Conservation (phyloP, 2,113 vertebrate species). For the Silurus glanis region DNA sequence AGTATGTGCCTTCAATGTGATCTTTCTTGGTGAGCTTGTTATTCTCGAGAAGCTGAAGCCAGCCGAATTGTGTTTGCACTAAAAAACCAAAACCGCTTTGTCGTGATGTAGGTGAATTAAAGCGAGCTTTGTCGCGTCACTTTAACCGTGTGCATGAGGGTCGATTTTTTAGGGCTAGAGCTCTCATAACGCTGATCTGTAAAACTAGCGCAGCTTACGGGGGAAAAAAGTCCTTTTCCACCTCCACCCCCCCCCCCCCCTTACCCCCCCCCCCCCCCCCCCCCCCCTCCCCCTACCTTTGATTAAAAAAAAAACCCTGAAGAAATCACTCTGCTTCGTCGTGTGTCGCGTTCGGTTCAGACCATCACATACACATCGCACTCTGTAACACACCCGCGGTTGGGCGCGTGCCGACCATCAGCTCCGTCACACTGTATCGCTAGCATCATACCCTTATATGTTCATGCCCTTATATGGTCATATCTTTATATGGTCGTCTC, state of each 20-base stretch:
- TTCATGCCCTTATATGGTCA: too few relatives aligned
- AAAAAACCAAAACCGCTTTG: slow-evolving; percentile 79
- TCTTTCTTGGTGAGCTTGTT: slow-evolving; percentile 81
- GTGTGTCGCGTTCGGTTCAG: slow-evolving; percentile 66
- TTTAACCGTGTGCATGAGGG: slow-evolving; percentile 83
- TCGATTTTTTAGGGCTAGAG: slow-evolving; percentile 75
- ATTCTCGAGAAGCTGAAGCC: slow-evolving; percentile 80
- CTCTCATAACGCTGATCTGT: slow-evolving; percentile 75
- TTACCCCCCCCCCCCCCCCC: too few relatives aligned
- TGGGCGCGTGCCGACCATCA: slow-evolving; percentile 10
- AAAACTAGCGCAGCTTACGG: slow-evolving; percentile 76
- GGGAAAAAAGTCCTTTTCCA: not conserved
- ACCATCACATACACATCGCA: slow-evolving; percentile 66
- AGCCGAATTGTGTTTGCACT: slow-evolving; percentile 83
- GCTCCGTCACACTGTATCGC: not conserved
- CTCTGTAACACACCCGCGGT: slow-evolving; percentile 35
- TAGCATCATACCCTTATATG: too few relatives aligned
- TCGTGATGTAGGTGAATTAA: slow-evolving; percentile 79
- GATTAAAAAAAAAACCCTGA: slow-evolving; percentile 31
- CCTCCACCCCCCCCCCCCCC: too few relatives aligned
- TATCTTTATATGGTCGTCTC: too few relatives aligned
- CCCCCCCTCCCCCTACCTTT: too few relatives aligned
- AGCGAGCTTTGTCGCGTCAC: slow-evolving; percentile 80
- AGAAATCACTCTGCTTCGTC: slow-evolving; percentile 74
- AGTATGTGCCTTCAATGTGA: slow-evolving; percentile 82